These are phyloP conservation scores for Amazona guildingii DNA, from an alignment of 2,113 vertebrate genomes.

Conservation along the genomic window DNA sequence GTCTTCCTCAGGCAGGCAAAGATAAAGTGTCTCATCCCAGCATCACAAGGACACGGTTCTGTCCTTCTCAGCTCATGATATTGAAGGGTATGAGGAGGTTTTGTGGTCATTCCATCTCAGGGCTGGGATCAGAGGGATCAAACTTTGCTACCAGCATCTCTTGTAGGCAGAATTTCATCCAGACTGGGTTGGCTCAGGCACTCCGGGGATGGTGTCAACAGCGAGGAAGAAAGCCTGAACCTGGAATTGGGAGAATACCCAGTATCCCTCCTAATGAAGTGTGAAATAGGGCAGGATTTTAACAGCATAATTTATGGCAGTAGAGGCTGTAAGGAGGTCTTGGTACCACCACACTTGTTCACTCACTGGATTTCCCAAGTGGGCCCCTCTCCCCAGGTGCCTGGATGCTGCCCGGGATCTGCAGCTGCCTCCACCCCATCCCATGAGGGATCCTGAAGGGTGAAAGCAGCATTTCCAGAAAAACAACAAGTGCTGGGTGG, in stretches of 20 bases:
- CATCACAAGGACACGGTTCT: fast-evolving
- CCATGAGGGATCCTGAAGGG: not conserved
- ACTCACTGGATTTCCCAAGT: fast-evolving
- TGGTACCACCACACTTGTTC: not conserved
- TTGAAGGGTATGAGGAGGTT: fast-evolving
- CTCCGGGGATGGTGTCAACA: not conserved
- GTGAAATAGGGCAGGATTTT: not conserved
- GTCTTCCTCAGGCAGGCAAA: not conserved
- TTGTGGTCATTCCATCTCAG: not conserved
- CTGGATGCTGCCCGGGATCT: not conserved
- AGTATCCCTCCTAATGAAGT: not conserved
- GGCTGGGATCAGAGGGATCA: not conserved
- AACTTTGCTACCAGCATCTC: not conserved
- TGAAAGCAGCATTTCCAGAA: not conserved
- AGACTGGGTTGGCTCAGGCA: fast-evolving
- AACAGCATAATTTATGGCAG: not conserved
- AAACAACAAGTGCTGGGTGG: fast-evolving
- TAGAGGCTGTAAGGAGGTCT: not conserved
- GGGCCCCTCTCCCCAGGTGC: not conserved
- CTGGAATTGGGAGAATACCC: not conserved
- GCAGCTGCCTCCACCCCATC: not conserved
- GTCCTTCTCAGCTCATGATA: not conserved
- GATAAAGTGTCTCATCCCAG: fast-evolving
- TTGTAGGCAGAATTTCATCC: not conserved
- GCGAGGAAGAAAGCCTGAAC: fast-evolving